phyloP scores from a whole-genome alignment of 2,888 invertebrate species.

The Saturnia japonica region DNA sequence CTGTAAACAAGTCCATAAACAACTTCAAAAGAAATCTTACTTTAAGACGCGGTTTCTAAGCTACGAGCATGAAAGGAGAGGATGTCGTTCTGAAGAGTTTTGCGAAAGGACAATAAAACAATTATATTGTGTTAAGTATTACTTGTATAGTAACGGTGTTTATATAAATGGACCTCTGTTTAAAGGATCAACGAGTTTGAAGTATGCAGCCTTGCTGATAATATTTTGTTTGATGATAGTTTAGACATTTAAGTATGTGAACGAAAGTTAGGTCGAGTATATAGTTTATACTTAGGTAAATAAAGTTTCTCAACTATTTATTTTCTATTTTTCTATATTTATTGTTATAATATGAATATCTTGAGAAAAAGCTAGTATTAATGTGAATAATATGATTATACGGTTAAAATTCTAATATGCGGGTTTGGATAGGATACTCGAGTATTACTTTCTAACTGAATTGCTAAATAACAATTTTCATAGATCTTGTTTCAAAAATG shows the following conservation, averaged over 20 bases:
- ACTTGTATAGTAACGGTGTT: conserved; percentile 2
- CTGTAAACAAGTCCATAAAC: conserved; percentile 26
- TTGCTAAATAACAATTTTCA: no score
- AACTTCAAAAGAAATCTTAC: conserved; percentile 26
- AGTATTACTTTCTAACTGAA: no score
- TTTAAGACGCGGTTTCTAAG: conserved; percentile 51
- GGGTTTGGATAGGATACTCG: no score
- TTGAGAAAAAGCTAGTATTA: no score
- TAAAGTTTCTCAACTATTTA: no score
- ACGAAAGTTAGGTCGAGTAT: neutral
- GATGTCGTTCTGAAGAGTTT: conserved; percentile 70
- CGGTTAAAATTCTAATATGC: no score
- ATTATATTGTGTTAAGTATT: conserved; percentile 42
- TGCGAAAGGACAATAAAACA: conserved; percentile 61
- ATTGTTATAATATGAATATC: no score
- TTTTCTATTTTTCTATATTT: no score
- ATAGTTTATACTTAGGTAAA: neutral
- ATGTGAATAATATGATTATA: no score
- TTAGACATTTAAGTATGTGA: neutral
- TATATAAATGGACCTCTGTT: neutral
- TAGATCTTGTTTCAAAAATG: no score
- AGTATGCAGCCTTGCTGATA: neutral
- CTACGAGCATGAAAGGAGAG: conserved; percentile 60
- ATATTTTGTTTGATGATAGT: neutral
- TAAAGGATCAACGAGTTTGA: neutral